A percentile compares a stretch with the other conserved stretches of the same genome.
Evolutionary conservation across 2,888 invertebrate species (phyloP).

Genomic region (Acanthopleura granulata): DNA sequence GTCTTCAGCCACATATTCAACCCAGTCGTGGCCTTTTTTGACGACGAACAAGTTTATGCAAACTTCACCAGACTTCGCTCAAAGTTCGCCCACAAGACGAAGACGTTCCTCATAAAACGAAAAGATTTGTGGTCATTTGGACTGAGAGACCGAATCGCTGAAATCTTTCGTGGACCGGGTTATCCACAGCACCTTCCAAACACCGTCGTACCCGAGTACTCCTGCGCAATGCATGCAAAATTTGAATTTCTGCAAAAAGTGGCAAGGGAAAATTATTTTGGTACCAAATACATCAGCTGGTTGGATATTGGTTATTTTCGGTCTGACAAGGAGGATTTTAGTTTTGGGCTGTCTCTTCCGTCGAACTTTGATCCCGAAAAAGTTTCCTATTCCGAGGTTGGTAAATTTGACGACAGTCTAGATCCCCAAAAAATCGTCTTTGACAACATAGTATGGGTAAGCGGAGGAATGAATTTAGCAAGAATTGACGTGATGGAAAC

Average conservation of each 20-base stretch:
- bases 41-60: conserved; percentile 35
- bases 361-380: conserved; percentile 37
- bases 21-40: conserved; percentile 53
- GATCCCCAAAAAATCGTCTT: conserved; percentile 40
- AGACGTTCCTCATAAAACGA: conserved; percentile 36
- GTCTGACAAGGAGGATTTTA: conserved; percentile 31
- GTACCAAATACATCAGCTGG: conserved; percentile 57
- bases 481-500: conserved; percentile 42
- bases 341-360: conserved; percentile 38
- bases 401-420: conserved; percentile 26
- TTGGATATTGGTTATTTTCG: conserved; percentile 61
- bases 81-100: conserved; percentile 38
- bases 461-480: conserved; percentile 57
- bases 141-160: conserved; percentile 38
- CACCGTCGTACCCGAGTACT: conserved; percentile 55
- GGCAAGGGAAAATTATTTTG: conserved; percentile 40
- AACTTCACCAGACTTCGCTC: conserved; percentile 38
- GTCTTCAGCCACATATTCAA: conserved; percentile 50
- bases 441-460: conserved; percentile 51
- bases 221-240: conserved; percentile 63
- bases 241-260: conserved; percentile 55
- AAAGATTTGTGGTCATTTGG: conserved; percentile 49
- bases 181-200: conserved; percentile 56
- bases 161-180: conserved; percentile 43
- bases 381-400: conserved; percentile 37